Conservation (phyloP, 2,888 invertebrate species). For the Cryptocephalus moraei region DNA sequence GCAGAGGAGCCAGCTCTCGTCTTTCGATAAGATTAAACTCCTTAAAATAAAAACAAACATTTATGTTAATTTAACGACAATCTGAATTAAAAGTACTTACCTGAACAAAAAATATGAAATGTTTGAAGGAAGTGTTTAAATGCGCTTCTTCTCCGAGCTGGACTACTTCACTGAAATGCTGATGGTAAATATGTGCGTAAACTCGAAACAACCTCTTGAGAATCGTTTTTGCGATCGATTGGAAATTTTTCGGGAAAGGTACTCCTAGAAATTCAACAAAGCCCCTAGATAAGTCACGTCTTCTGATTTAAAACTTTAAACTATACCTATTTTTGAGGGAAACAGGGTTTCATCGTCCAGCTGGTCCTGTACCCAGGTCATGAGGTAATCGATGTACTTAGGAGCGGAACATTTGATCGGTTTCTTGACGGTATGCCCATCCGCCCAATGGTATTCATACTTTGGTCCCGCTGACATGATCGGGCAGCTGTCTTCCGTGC, state of each 20-base stretch:
- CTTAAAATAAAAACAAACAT: slow-evolving; percentile 44
- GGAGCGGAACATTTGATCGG: slow-evolving; percentile 98
- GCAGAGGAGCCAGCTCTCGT: slow-evolving; percentile 91
- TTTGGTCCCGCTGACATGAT: slow-evolving; percentile 99
- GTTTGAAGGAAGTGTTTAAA: slow-evolving; percentile 98
- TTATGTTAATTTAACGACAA: too few relatives aligned
- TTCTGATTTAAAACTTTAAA: not conserved
- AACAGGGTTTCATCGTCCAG: slow-evolving; percentile 96
- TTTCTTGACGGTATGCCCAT: slow-evolving; percentile 95
- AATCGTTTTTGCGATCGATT: slow-evolving; percentile 94
- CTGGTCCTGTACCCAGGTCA: slow-evolving; percentile 99
- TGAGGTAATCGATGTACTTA: slow-evolving; percentile 97
- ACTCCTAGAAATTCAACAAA: slow-evolving; percentile 53
- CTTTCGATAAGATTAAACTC: slow-evolving; percentile 96
- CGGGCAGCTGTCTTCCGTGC: slow-evolving; percentile 92
- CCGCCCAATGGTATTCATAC: slow-evolving; percentile 99
- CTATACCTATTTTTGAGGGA: slow-evolving; percentile 88
- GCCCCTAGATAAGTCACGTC: not conserved
- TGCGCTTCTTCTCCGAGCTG: slow-evolving; percentile 97
- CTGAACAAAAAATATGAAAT: slow-evolving; percentile 55
- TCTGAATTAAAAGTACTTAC: slow-evolving; percentile 2
- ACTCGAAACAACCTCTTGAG: slow-evolving; percentile 95
- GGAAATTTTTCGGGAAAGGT: slow-evolving; percentile 96
- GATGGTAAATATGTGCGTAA: slow-evolving; percentile 99
- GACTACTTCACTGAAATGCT: slow-evolving; percentile 96